Conservation (phyloP, 2,797 vertebrate species). For the Xenentodon cancila region DNA sequence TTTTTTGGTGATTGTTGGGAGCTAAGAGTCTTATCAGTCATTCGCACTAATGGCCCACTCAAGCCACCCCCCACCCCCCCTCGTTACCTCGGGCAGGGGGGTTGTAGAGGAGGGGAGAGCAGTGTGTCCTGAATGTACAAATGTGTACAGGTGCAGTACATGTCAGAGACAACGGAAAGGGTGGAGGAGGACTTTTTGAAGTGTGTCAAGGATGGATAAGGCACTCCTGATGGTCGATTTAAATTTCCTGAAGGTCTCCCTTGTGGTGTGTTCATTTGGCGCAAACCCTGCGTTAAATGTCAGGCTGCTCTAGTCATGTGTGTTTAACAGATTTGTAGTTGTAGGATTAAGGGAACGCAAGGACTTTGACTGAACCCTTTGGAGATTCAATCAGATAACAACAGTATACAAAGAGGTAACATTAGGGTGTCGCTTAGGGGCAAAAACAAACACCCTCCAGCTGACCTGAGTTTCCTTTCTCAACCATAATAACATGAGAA, state of each 20-base stretch:
- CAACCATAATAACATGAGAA: no score
- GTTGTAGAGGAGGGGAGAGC: conserved; percentile 1
- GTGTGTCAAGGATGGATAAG: conserved; percentile 25
- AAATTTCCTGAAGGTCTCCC: conserved; percentile 47
- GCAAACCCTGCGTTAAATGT: conserved; percentile 40
- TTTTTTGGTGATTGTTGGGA: conserved; percentile 47
- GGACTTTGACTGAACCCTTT: conserved; percentile 22
- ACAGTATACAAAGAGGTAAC: conserved; percentile 1
- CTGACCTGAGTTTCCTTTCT: no score
- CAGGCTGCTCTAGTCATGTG: conserved; percentile 35
- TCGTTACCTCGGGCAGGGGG: conserved; percentile 68
- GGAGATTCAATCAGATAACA: neutral
- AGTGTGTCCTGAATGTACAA: conserved; percentile 43
- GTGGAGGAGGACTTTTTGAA: conserved; percentile 14
- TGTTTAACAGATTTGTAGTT: conserved; percentile 34
- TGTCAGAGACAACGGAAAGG: conserved; percentile 1
- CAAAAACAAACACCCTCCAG: neutral
- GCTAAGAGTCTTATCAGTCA: conserved; percentile 74
- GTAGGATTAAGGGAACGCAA: conserved; percentile 48
- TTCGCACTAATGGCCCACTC: conserved; percentile 78
- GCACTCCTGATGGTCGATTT: conserved; percentile 44
- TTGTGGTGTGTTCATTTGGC: conserved; percentile 60
- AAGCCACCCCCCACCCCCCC: no score
- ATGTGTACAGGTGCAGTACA: conserved; percentile 40
- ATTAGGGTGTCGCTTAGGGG: neutral